phyloP scores from a whole-genome alignment of 2,888 invertebrate genomes.

The Gnatocerus cornutus region DNA sequence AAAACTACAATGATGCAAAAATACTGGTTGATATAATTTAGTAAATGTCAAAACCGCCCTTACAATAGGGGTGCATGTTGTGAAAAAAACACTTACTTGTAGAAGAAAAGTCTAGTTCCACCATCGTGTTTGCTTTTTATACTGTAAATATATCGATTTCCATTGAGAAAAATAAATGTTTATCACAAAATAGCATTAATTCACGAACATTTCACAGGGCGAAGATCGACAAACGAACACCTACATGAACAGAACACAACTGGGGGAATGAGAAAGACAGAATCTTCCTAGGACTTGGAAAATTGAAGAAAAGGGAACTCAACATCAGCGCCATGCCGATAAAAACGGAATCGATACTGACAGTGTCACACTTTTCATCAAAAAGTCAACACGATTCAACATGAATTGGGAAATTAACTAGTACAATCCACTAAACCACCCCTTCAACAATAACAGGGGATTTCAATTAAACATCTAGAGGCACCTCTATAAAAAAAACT shows the following conservation, averaged over 20 bases:
- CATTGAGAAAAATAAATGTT: slow-evolving; percentile 63
- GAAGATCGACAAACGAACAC: slow-evolving; percentile 48
- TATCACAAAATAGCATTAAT: slow-evolving; percentile 50
- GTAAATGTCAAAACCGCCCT: slow-evolving; percentile 67
- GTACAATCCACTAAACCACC: too few species aligned
- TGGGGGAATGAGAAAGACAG: slow-evolving; percentile 11
- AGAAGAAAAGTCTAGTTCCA: slow-evolving; percentile 65
- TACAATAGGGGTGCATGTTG: slow-evolving; percentile 58
- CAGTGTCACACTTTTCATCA: too few species aligned
- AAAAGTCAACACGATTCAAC: too few species aligned
- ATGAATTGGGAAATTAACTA: too few species aligned
- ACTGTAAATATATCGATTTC: slow-evolving; percentile 53
- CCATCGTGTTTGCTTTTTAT: slow-evolving; percentile 58
- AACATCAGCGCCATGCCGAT: slow-evolving; percentile 31
- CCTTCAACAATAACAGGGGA: too few species aligned
- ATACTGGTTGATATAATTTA: slow-evolving; percentile 39
- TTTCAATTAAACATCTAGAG: too few species aligned
- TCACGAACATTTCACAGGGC: slow-evolving; percentile 47
- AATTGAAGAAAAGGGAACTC: slow-evolving; percentile 1
- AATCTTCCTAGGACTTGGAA: slow-evolving; percentile 8
- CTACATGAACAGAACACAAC: slow-evolving; percentile 53
- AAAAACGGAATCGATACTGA: slow-evolving; percentile 3
- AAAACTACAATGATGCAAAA: slow-evolving; percentile 16
- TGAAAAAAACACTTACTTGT: slow-evolving; percentile 63
- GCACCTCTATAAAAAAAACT: too few species aligned